phyloP scores from a whole-genome alignment of 2,888 invertebrate species.

The Drosophila quinaria region DNA sequence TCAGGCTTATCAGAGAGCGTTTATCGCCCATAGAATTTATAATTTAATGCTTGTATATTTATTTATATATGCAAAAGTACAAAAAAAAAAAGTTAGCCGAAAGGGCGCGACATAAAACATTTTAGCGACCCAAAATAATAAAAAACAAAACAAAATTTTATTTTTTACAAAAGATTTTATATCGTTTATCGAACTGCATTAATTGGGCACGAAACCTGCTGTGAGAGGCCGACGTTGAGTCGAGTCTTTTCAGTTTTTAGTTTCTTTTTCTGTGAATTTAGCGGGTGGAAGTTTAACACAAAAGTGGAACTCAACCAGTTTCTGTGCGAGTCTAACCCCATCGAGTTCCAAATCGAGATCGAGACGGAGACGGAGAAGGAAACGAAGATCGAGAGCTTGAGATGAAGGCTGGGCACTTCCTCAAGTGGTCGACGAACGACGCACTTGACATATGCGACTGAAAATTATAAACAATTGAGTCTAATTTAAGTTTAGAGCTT shows the following conservation, averaged over 20 bases:
- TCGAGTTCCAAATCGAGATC: conserved; percentile 27
- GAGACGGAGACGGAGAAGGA: conserved; percentile 4
- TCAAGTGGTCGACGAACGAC: conserved; percentile 54
- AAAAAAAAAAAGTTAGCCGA: conserved; percentile 30
- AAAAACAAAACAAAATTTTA: conserved; percentile 12
- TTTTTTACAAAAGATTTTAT: conserved; percentile 26
- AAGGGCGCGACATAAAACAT: conserved; percentile 49
- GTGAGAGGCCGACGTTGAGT: conserved; percentile 30
- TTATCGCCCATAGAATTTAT: conserved; percentile 60
- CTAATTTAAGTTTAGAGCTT: conserved; percentile 74
- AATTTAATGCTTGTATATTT: conserved; percentile 50
- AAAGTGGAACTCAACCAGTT: conserved; percentile 24
- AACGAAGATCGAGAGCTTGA: conserved; percentile 29
- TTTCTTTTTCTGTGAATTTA: conserved; percentile 43
- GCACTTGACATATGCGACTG: conserved; percentile 61
- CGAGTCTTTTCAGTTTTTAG: conserved; percentile 14
- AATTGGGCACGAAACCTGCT: conserved; percentile 75
- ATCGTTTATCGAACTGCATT: conserved; percentile 60
- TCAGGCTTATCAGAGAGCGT: conserved; percentile 51
- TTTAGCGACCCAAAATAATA: conserved; percentile 36
- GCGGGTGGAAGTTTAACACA: conserved; percentile 64
- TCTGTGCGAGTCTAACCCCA: conserved; percentile 30
- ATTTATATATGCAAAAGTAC: conserved; percentile 65
- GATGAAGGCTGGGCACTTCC: conserved; percentile 61
- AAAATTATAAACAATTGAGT: conserved; percentile 81